phyloP scores from a whole-genome alignment of 2,797 vertebrate species.

The Sternotherus odoratus region DNA sequence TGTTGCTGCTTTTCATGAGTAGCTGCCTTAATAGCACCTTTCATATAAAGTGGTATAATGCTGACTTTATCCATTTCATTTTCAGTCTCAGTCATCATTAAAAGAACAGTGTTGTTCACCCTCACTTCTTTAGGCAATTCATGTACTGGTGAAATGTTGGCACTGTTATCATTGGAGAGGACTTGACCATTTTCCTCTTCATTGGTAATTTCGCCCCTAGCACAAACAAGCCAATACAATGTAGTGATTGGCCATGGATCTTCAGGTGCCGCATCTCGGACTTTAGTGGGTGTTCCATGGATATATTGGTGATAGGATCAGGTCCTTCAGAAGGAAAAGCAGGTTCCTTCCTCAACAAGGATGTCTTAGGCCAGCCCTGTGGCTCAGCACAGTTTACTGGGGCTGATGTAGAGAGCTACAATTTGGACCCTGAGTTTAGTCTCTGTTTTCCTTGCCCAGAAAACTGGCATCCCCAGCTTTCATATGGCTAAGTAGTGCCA shows the following conservation, averaged over 20 bases:
- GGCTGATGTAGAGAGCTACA: not conserved
- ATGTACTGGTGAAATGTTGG: not conserved
- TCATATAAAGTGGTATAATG: not conserved
- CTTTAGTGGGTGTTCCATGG: not conserved
- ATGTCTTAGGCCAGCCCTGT: not conserved
- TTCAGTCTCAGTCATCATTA: not conserved
- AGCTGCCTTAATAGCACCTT: not conserved
- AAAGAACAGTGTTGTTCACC: not conserved
- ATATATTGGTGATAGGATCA: not conserved
- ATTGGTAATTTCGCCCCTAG: not conserved
- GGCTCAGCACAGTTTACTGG: not conserved
- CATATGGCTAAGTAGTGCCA: not conserved
- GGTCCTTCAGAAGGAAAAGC: not conserved
- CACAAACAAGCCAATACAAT: not conserved
- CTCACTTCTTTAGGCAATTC: not conserved
- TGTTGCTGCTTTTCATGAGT: not conserved
- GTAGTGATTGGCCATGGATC: not conserved
- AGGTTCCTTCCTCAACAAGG: fast-evolving
- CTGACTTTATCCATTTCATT: not conserved
- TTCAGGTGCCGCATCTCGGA: not conserved
- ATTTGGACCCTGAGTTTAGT: not conserved
- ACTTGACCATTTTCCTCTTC: not conserved
- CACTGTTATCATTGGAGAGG: not conserved
- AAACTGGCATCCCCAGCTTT: not conserved
- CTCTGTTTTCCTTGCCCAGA: constrained; percentile 12